These are phyloP conservation scores for Thripadectes ignobilis DNA, from an alignment of 2,797 vertebrate genomes.

Conservation along the genomic window DNA sequence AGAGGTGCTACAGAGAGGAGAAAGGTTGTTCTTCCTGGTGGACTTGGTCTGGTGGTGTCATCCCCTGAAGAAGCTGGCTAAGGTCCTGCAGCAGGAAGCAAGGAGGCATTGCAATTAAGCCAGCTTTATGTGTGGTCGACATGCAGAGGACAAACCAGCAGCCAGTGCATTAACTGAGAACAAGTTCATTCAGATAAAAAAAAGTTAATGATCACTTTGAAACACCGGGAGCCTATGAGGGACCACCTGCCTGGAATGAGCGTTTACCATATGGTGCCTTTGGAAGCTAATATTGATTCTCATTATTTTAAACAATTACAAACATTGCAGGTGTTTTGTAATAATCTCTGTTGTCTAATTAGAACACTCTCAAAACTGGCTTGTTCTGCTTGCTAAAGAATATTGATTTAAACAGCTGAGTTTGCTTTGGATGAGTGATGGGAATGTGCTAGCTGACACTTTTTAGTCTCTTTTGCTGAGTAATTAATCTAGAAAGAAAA, in stretches of 20 bases:
- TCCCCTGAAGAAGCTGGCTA: not conserved
- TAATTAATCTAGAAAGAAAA: not conserved
- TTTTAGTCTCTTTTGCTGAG: not conserved
- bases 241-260: conserved; percentile 70
- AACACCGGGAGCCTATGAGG: conserved; percentile 59
- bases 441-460: conserved; percentile 17
- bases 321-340: conserved; percentile 81
- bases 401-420: conserved; percentile 74
- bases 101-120: not conserved
- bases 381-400: conserved; percentile 70
- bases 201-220: conserved; percentile 68
- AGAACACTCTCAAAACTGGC: conserved; percentile 70
- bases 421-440: conserved; percentile 43
- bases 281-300: conserved; percentile 82
- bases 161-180: conserved; percentile 51
- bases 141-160: conserved; percentile 29
- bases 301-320: conserved; percentile 80
- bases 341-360: conserved; percentile 81
- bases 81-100: not conserved
- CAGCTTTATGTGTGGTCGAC: conserved; percentile 10
- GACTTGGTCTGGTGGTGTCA: not conserved
- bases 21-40: not conserved
- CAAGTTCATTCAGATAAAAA: conserved; percentile 69
- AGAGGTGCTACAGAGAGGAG: not conserved
- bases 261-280: conserved; percentile 79